phyloP scores from a whole-genome alignment of 1,140 invertebrate genomes.

The Papilio helenus region DNA sequence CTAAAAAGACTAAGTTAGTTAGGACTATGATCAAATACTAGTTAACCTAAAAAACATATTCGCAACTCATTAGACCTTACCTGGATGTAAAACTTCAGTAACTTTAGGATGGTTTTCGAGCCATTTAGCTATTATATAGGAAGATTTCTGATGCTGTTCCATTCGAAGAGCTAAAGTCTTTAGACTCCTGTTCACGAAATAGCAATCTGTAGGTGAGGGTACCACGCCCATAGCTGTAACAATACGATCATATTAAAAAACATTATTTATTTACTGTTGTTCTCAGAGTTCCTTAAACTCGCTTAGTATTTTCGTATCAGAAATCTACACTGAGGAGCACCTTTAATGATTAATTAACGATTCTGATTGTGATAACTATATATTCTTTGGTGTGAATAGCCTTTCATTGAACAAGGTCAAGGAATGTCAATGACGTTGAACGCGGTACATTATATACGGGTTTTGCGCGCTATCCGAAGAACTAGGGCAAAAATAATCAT shows the following conservation, averaged over 20 bases:
- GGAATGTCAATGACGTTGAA: not conserved
- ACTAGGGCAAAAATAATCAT: not conserved
- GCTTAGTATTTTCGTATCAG: too few relatives aligned
- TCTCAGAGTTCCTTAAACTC: not conserved
- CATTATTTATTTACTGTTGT: not conserved
- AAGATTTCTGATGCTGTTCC: slow-evolving; percentile 92
- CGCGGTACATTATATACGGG: not conserved
- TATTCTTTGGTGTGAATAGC: not conserved
- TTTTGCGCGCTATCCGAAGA: not conserved
- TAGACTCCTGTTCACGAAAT: slow-evolving; percentile 95
- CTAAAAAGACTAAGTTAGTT: too few relatives aligned
- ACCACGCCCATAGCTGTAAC: slow-evolving; percentile 93
- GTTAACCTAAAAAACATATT: not conserved
- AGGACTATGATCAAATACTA: too few relatives aligned
- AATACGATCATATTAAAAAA: too few relatives aligned
- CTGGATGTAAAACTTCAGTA: slow-evolving; percentile 89
- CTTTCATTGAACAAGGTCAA: not conserved
- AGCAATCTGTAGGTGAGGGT: slow-evolving; percentile 98
- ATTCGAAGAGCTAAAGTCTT: slow-evolving; percentile 97
- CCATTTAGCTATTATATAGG: slow-evolving; percentile 89
- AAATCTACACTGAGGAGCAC: too few relatives aligned
- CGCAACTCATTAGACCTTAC: slow-evolving; percentile 60
- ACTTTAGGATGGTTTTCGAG: slow-evolving; percentile 88
- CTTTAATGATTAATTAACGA: too few relatives aligned
- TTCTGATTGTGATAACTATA: not conserved